These are phyloP conservation scores for Zosterops japonicus DNA, from an alignment of 2,113 vertebrate species.

Conservation along the genomic window DNA sequence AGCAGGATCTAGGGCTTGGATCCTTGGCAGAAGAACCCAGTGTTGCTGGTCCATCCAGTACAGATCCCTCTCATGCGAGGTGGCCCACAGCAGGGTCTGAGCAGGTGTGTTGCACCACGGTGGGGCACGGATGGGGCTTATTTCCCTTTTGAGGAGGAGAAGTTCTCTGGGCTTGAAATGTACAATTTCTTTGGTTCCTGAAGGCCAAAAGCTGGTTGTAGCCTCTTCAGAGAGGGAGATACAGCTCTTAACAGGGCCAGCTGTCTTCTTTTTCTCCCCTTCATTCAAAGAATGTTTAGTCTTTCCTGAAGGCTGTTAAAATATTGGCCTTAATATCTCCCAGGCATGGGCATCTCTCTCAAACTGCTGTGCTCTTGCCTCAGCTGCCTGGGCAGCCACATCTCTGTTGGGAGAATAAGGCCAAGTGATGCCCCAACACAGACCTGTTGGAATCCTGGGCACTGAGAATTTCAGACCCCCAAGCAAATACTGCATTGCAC, in stretches of 20 bases:
- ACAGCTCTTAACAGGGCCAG: neutral
- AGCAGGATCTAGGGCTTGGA: neutral
- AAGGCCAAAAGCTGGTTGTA: neutral
- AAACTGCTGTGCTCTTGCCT: neutral
- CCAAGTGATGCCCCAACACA: accelerated
- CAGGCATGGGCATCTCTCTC: neutral
- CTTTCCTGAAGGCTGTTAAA: neutral
- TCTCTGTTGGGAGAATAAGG: neutral
- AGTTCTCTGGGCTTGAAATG: neutral
- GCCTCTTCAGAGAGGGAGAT: neutral
- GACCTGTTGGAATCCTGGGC: neutral
- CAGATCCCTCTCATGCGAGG: neutral
- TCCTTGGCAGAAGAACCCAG: neutral
- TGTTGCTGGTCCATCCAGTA: neutral
- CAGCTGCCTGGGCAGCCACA: accelerated
- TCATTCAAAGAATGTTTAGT: neutral
- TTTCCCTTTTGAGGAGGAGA: neutral
- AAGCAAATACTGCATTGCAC: too few species aligned
- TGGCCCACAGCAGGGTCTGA: neutral
- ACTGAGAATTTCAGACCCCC: neutral
- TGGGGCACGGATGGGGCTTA: neutral
- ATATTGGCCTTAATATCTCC: neutral
- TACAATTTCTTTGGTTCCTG: neutral
- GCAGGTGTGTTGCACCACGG: accelerated
- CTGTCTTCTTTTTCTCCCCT: neutral